Evolutionary conservation across 1,140 invertebrate species (phyloP).

Genomic region (Drosophila paulistorum): DNA sequence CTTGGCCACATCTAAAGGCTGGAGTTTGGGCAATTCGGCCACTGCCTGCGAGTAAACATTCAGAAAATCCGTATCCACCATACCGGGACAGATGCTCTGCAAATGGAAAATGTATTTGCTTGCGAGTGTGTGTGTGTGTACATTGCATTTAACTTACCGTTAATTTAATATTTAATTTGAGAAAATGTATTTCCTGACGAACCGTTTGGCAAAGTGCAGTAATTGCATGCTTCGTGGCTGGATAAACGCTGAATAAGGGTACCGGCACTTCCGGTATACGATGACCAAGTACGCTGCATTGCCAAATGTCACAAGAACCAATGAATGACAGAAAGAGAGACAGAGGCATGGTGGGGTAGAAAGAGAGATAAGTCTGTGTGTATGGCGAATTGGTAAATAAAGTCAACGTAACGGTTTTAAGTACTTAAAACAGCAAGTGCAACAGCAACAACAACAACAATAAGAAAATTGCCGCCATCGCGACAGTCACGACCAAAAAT

Average conservation of each 20-base stretch:
- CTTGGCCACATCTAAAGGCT: constrained; percentile 84
- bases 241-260: constrained; percentile 84
- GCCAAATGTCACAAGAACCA: constrained; percentile 38
- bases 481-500: constrained; percentile 45
- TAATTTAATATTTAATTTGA: constrained; percentile 84
- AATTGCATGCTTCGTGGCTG: constrained; percentile 86
- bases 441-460: constrained; percentile 30
- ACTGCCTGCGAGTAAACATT: constrained; percentile 78
- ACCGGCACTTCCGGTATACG: constrained; percentile 83
- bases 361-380: not conserved
- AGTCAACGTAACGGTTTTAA: constrained; percentile 74
- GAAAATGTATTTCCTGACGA: constrained; percentile 85
- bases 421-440: constrained; percentile 67
- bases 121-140: constrained; percentile 51
- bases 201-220: constrained; percentile 85
- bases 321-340: not conserved
- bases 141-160: constrained; percentile 83
- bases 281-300: constrained; percentile 83
- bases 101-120: constrained; percentile 19
- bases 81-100: constrained; percentile 86
- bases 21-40: constrained; percentile 82
- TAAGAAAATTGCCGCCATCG: constrained; percentile 8
- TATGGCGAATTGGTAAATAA: constrained; percentile 60
- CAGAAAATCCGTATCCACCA: constrained; percentile 85
- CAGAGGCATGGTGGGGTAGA: constrained; percentile 22